Evolutionary conservation across 2,888 invertebrate genomes (phyloP).

Genomic region (Pandemis cinnamomeana): DNA sequence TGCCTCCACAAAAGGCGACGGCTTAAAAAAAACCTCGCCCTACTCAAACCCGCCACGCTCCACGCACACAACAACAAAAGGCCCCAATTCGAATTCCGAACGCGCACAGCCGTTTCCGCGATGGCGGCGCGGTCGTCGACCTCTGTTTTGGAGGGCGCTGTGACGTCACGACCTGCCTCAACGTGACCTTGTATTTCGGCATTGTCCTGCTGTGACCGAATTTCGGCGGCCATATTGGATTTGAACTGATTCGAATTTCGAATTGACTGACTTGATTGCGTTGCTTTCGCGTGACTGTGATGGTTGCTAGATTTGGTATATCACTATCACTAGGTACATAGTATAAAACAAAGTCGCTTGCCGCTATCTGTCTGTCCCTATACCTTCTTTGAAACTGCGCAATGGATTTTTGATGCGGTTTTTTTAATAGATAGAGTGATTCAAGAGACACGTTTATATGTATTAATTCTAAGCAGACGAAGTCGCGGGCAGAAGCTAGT

Average conservation of each 20-base stretch:
- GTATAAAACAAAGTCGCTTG: no score
- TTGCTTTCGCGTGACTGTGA: neutral
- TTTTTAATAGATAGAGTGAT: no score
- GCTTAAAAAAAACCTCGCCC: constrained; percentile 30
- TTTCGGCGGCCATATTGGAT: constrained; percentile 48
- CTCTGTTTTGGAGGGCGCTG: constrained; percentile 80
- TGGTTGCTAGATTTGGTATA: no score
- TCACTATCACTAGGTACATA: no score
- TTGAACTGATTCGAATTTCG: constrained; percentile 2
- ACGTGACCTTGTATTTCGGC: constrained; percentile 76
- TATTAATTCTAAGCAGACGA: no score
- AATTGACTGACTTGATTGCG: neutral
- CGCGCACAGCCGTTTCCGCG: constrained; percentile 82
- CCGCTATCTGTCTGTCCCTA: no score
- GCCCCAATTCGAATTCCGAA: constrained; percentile 82
- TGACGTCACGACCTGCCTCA: constrained; percentile 84
- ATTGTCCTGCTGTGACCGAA: constrained; percentile 51
- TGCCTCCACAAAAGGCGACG: neutral
- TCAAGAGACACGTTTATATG: no score
- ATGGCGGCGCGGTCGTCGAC: constrained; percentile 77
- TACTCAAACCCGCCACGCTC: constrained; percentile 49
- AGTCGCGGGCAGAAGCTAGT: no score
- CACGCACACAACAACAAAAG: constrained; percentile 68
- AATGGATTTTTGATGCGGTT: no score
- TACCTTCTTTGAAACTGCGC: no score